These are phyloP conservation scores for Eupsilia transversa DNA, from an alignment of 2,888 invertebrate species.

Conservation along the genomic window DNA sequence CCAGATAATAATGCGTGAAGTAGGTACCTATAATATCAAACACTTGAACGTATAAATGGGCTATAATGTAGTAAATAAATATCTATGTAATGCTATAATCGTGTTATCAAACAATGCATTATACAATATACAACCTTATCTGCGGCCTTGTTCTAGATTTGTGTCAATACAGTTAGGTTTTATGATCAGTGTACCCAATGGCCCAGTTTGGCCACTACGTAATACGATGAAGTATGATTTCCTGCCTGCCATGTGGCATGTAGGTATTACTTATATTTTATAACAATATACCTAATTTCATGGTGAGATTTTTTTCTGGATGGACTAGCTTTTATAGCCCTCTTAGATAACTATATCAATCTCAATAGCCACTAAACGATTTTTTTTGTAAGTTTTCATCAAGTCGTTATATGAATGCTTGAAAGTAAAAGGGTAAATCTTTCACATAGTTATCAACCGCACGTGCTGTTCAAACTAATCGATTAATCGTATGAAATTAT, in stretches of 20 bases:
- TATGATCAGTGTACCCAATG: constrained; percentile 4
- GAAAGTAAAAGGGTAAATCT: neutral
- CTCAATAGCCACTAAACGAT: neutral
- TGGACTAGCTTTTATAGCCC: no score
- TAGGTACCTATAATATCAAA: neutral
- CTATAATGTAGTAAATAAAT: constrained; percentile 22
- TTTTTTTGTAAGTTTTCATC: neutral
- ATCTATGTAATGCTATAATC: constrained; percentile 14
- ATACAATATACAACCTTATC: constrained; percentile 50
- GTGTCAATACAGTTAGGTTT: constrained; percentile 46
- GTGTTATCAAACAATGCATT: constrained; percentile 59
- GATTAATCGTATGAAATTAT: constrained; percentile 52
- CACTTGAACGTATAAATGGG: constrained; percentile 5
- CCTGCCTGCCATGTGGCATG: neutral
- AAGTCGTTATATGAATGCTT: neutral
- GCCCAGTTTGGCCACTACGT: neutral
- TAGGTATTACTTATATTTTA: no score
- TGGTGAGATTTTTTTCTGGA: no score
- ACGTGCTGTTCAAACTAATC: constrained; percentile 39
- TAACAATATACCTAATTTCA: no score
- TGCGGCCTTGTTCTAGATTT: constrained; percentile 55
- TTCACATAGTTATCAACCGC: constrained; percentile 26
- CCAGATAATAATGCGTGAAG: neutral
- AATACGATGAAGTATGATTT: neutral
- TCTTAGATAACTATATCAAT: neutral